A percentile compares a stretch with the other conserved stretches of the same genome.
These are phyloP conservation scores for Entomobrya proxima DNA, from an alignment of 2,888 invertebrate genomes.

Conservation along the genomic window DNA sequence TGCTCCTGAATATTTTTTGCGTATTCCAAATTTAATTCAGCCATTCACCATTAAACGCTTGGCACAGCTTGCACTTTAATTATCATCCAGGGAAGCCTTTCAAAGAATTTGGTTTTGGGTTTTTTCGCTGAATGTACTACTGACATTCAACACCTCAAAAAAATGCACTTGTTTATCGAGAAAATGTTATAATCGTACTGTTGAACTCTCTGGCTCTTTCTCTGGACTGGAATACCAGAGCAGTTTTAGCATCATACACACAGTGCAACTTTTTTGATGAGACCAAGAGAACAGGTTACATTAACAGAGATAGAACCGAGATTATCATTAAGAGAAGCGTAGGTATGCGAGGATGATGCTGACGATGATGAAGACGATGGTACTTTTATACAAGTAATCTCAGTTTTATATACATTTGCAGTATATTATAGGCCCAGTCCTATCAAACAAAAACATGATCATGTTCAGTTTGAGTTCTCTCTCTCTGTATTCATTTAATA, in stretches of 20 bases:
- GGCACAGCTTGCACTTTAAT: too few relatives aligned
- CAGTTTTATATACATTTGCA: too few relatives aligned
- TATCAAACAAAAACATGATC: not conserved
- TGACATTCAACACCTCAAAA: not conserved
- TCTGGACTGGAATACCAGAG: slow-evolving; percentile 34
- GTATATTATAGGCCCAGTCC: too few relatives aligned
- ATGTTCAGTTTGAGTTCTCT: too few relatives aligned
- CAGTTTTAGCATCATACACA: not conserved
- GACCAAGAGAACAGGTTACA: slow-evolving; percentile 45
- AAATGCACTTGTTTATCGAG: slow-evolving; percentile 19
- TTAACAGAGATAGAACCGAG: slow-evolving; percentile 46
- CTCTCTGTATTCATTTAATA: not conserved
- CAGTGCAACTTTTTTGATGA: not conserved
- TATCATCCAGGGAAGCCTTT: not conserved
- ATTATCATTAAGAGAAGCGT: slow-evolving; percentile 34
- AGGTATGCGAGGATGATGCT: slow-evolving; percentile 54
- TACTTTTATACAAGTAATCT: not conserved
- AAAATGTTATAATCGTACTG: slow-evolving; percentile 36
- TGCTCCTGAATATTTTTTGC: not conserved
- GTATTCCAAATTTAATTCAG: not conserved
- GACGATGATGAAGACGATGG: slow-evolving; percentile 6
- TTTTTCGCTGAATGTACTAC: not conserved
- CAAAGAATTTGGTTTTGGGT: too few relatives aligned
- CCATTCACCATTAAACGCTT: too few relatives aligned
- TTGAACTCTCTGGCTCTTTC: slow-evolving; percentile 20